These are phyloP conservation scores for Hybognathus amarus DNA, from an alignment of 2,797 vertebrate species.

Conservation along the genomic window DNA sequence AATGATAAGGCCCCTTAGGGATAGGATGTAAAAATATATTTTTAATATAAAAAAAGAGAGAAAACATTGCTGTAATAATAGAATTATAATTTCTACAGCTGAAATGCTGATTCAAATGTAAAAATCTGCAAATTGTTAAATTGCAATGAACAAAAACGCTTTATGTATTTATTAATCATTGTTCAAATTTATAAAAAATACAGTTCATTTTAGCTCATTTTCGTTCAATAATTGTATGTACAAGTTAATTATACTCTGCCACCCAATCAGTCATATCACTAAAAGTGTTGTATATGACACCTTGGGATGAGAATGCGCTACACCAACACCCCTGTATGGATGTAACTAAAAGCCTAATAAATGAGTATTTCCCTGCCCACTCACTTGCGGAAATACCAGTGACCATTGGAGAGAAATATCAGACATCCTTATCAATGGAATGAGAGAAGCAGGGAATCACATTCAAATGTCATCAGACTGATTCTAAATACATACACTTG, in stretches of 20 bases:
- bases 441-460: constrained; percentile 25
- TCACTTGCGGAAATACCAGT: constrained; percentile 31
- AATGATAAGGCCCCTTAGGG: not conserved
- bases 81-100: not conserved
- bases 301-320: no score
- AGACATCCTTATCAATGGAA: constrained; percentile 16
- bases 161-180: no score
- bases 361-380: constrained; percentile 5
- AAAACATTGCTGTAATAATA: not conserved
- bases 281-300: no score
- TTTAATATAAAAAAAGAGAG: not conserved
- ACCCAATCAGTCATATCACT: not conserved
- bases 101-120: not conserved
- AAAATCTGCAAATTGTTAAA: not conserved
- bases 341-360: not conserved
- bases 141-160: no score
- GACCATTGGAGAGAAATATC: constrained; percentile 12
- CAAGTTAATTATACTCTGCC: not conserved
- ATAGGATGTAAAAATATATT: not conserved
- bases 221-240: not conserved
- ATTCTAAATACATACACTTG: not conserved
- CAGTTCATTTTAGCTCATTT: not conserved
- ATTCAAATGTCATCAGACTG: constrained; percentile 24
- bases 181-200: no score
- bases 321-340: not conserved